These are phyloP conservation scores for Apteryx mantelli DNA, from an alignment of 2,113 vertebrate genomes.

Conservation along the genomic window DNA sequence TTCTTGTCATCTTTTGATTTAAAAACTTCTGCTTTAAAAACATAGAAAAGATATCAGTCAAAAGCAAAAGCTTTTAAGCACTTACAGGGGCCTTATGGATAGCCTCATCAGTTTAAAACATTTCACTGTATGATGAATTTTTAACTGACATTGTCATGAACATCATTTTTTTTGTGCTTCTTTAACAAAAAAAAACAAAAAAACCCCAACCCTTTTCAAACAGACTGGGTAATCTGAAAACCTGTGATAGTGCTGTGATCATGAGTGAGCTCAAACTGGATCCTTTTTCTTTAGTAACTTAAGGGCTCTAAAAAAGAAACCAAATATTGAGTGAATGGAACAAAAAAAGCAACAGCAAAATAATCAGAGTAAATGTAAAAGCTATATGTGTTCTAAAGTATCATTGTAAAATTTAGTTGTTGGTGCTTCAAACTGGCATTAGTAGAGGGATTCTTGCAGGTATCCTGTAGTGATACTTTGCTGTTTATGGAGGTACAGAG, in stretches of 20 bases:
- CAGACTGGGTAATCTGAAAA: neutral
- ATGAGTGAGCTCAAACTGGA: neutral
- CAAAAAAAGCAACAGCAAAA: neutral
- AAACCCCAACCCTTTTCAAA: neutral
- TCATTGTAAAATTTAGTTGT: neutral
- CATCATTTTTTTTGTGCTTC: neutral
- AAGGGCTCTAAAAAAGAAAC: neutral
- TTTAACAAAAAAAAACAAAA: neutral
- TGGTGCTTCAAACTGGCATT: neutral
- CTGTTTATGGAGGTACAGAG: neutral
- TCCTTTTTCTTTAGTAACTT: neutral
- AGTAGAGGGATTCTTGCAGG: neutral
- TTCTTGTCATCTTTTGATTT: neutral
- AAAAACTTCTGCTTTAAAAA: neutral
- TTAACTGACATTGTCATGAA: neutral
- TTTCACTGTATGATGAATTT: neutral
- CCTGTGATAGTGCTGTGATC: neutral
- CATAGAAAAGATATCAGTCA: neutral
- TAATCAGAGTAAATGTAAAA: neutral
- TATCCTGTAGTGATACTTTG: neutral
- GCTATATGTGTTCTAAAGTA: neutral
- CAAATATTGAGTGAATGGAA: neutral
- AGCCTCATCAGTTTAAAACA: neutral
- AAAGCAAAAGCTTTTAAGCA: neutral
- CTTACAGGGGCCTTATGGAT: neutral